Conservation (phyloP, 2,888 invertebrate species). For the Mythimna vitellina region DNA sequence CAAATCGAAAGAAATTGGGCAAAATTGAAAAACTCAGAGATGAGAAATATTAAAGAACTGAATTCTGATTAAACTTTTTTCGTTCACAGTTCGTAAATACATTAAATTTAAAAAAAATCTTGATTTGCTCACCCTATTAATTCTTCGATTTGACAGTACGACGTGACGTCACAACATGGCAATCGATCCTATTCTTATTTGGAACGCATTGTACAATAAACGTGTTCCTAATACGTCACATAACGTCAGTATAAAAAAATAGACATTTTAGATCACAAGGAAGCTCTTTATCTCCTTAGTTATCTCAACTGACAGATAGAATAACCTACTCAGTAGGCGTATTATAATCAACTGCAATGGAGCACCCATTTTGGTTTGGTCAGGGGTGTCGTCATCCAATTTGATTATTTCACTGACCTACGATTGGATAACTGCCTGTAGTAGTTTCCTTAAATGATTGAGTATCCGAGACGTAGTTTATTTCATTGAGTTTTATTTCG, state of each 20-base stretch:
- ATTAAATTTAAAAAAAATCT: no score
- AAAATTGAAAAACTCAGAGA: no score
- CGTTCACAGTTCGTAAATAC: no score
- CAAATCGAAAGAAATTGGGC: no score
- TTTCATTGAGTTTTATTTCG: slow-evolving; percentile 51
- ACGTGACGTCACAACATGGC: no score
- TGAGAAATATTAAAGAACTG: no score
- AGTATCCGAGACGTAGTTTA: slow-evolving; percentile 52
- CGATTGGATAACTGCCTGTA: slow-evolving; percentile 63
- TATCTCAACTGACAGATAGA: slow-evolving; percentile 50
- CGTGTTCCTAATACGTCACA: no score
- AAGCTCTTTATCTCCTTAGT: slow-evolving; percentile 43
- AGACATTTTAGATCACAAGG: slow-evolving; percentile 27
- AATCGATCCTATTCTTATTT: no score
- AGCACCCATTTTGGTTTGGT: slow-evolving; percentile 54
- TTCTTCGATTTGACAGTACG: no score
- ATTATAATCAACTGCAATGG: slow-evolving; percentile 53
- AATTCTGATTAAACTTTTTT: no score
- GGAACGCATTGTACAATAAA: no score
- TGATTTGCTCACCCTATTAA: no score
- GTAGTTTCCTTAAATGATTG: slow-evolving; percentile 50
- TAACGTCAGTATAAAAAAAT: slow-evolving; percentile 3
- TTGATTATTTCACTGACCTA: slow-evolving; percentile 55
- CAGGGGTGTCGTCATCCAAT: slow-evolving; percentile 61
- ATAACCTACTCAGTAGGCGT: slow-evolving; percentile 56